Base-by-base conservation (phyloP, 2,113 vertebrate species). In the Macquaria ambigua region DNA sequence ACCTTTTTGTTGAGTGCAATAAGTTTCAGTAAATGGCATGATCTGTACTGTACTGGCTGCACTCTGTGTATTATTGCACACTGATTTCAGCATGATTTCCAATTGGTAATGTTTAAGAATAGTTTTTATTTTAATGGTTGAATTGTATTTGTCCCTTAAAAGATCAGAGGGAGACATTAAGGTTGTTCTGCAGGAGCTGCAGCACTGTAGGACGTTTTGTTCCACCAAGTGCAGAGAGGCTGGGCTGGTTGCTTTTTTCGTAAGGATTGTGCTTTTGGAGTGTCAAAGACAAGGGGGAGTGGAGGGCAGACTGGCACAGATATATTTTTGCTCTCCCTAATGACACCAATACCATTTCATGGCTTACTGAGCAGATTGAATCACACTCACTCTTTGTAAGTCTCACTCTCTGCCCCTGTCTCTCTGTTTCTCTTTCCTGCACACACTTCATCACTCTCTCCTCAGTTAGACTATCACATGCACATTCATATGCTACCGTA, bases 261-360 rank as follows among this genome's bases (percentile, higher is more conserved):
- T 62, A 58, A 84, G 73, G 70, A 78, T 74, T 89, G 77, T 92
- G 79, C 87, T 90, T 93, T 93, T 83, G 34, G 75, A 87, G 90
- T 82, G 83, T 93, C 82, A 89, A 85, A 90, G 90, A 84, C 89
- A 71, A 89, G 84, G 87, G 84, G 84, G 87, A 84, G 87, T 82
- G 52, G 89, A 91, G 87, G 90, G 85, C 89, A 87, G 87, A 79
- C 87, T 82, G 90, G 89, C 90, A 90, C 82, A 90, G 89, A 92
- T 94, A 91, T 91, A 93, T 92, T 92, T 93, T 90, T 94, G 91
- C 92, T 90, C 90, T 91, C 93, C 92, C 89, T 93, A 92, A 94
- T 93, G 93, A 91, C 92, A 94, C 92, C 93, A 87, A 91, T 92
- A 93, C 93, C 82, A 93, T 93, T 94, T 94, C 92, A 93, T 93